Percentiles rank a stretch among this genome's conserved stretches.
Conservation (phyloP, 1,140 invertebrate species). For the Drosophila ohnishii region DNA sequence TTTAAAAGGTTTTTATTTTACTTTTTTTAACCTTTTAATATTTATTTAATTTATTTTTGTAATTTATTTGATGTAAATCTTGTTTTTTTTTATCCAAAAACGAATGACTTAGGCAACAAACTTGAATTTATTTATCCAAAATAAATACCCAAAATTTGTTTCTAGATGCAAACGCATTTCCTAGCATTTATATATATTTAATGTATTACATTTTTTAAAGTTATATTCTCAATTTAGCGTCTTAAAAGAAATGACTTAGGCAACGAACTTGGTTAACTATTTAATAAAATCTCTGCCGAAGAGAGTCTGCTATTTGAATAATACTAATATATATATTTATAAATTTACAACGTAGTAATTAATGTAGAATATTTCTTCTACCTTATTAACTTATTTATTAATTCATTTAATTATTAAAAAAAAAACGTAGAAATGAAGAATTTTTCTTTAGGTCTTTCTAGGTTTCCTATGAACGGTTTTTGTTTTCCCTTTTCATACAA, state of each 20-base stretch:
- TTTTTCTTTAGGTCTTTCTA: too few relatives aligned
- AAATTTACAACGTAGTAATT: neutral
- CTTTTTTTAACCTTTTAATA: neutral
- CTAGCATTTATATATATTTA: too few relatives aligned
- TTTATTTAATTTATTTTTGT: too few relatives aligned
- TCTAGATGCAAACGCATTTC: rapidly evolving
- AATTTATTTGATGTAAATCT: neutral
- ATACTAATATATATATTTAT: neutral
- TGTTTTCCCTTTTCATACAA: too few relatives aligned
- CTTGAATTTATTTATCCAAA: neutral
- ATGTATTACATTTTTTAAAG: too few relatives aligned
- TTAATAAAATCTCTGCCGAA: neutral
- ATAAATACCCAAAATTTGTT: too few relatives aligned
- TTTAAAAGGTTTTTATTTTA: neutral
- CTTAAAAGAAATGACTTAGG: conserved; percentile 64
- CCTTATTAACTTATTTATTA: neutral
- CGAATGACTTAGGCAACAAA: conserved; percentile 43
- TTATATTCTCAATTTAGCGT: neutral
- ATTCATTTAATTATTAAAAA: too few relatives aligned
- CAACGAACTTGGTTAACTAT: neutral
- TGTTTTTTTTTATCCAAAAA: neutral
- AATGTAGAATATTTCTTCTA: neutral
- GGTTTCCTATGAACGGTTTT: too few relatives aligned
- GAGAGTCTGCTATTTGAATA: neutral
- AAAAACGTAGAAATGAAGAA: too few relatives aligned